Conservation (phyloP, 2,797 vertebrate species). For the Pyrocephalus nanus region DNA sequence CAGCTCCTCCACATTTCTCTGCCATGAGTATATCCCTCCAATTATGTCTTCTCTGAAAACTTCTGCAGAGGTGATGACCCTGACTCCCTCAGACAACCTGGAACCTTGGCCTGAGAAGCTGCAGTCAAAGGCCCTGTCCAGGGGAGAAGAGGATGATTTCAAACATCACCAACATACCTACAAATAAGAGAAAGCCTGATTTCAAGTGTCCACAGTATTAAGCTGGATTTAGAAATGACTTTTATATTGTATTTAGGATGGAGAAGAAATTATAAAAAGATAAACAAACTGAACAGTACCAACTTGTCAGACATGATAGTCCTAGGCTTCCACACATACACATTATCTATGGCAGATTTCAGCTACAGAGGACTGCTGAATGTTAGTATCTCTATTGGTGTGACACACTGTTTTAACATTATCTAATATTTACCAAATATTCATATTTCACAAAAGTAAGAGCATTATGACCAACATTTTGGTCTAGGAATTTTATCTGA, state of each 20-base stretch:
- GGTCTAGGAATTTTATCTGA: not conserved
- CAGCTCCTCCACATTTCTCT: not conserved
- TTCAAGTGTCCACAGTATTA: not conserved
- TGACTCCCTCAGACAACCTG: not conserved
- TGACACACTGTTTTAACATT: not conserved
- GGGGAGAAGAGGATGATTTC: not conserved
- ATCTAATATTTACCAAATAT: not conserved
- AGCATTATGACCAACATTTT: not conserved
- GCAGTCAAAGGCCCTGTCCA: not conserved
- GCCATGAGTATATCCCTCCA: not conserved
- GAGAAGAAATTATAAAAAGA: not conserved
- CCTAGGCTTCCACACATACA: not conserved
- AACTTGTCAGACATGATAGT: not conserved
- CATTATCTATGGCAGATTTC: not conserved
- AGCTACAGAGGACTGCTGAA: not conserved
- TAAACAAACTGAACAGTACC: not conserved
- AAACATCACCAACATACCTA: not conserved
- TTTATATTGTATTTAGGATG: not conserved
- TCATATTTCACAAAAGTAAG: not conserved
- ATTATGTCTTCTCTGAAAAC: not conserved
- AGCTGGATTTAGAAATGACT: not conserved
- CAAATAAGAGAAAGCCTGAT: not conserved
- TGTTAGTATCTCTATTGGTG: not conserved
- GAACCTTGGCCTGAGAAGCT: not conserved
- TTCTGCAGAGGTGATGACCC: not conserved